Conservation (phyloP, 2,113 vertebrate species). For the Tachysurus vachellii region DNA sequence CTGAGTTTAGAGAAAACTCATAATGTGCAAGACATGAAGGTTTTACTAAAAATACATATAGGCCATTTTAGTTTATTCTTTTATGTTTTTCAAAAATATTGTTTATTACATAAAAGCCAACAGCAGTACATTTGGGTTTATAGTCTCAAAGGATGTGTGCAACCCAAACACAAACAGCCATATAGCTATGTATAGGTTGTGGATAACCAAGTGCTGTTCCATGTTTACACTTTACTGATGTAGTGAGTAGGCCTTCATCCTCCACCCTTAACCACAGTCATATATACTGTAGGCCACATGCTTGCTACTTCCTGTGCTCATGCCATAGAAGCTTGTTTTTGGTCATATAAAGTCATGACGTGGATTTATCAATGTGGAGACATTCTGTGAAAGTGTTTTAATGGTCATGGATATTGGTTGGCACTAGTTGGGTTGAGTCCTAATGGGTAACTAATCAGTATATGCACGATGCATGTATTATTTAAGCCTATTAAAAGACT, state of each 20-base stretch:
- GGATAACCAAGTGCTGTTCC: slow-evolving; percentile 14
- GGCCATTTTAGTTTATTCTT: not conserved
- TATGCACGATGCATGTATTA: not conserved
- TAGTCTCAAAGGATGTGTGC: not conserved
- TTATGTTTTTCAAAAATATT: not conserved
- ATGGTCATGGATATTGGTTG: not conserved
- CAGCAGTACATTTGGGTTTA: slow-evolving; percentile 19
- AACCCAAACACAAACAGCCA: slow-evolving; percentile 15
- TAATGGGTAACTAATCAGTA: not conserved
- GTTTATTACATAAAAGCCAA: slow-evolving; percentile 12
- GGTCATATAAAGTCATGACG: slow-evolving; percentile 23
- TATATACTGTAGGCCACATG: slow-evolving; percentile 28
- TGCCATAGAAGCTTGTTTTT: slow-evolving; percentile 22
- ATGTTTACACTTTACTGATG: slow-evolving; percentile 24
- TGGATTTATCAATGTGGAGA: slow-evolving; percentile 1
- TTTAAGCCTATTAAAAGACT: not conserved
- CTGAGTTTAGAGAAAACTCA: not conserved
- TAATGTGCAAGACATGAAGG: not conserved
- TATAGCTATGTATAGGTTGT: slow-evolving; percentile 7
- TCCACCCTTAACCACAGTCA: slow-evolving; percentile 28
- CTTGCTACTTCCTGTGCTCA: not conserved
- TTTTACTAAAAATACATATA: not conserved
- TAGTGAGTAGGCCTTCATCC: not conserved
- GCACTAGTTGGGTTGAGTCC: not conserved
- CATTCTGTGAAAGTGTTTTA: not conserved